phyloP scores from a whole-genome alignment of 1,140 invertebrate species.

The Stenopsyche tienmushanensis region DNA sequence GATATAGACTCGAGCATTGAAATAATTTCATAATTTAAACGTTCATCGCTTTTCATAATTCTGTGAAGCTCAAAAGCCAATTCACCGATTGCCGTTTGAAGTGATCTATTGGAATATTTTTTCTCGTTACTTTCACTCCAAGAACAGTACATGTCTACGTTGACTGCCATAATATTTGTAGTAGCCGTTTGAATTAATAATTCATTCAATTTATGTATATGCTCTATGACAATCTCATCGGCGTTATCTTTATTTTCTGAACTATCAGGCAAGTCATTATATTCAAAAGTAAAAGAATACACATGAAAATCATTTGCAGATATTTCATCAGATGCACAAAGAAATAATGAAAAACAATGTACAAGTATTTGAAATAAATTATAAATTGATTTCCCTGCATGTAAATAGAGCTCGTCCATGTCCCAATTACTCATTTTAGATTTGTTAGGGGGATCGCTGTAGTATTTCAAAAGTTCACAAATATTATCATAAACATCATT shows the following conservation, averaged over 20 bases:
- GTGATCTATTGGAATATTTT: constrained; percentile 20
- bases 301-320: constrained; percentile 4
- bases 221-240: constrained; percentile 15
- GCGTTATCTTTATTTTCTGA: constrained; percentile 17
- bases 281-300: constrained; percentile 27
- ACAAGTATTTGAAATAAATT: constrained; percentile 22
- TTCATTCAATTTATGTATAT: constrained; percentile 26
- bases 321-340: constrained; percentile 1
- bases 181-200: constrained; percentile 11
- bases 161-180: constrained; percentile 27
- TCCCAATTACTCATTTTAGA: constrained; percentile 20
- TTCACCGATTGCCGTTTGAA: constrained; percentile 34
- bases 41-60: constrained; percentile 19
- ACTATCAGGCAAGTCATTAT: constrained; percentile 4
- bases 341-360: constrained; percentile 31
- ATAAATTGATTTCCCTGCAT: constrained; percentile 21
- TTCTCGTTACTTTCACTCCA: constrained; percentile 25
- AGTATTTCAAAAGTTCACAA: constrained; percentile 34
- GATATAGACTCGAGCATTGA: constrained; percentile 25
- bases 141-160: constrained; percentile 31
- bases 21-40: constrained; percentile 30
- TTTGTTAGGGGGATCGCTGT: constrained; percentile 32
- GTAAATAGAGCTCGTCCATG: constrained; percentile 11
- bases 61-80: constrained; percentile 23
- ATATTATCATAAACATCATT: constrained; percentile 8